Percentiles rank a stretch among this genome's conserved stretches.
These are phyloP conservation scores for Neodontobutis hainanensis DNA, from an alignment of 2,113 vertebrate species.

Conservation along the genomic window DNA sequence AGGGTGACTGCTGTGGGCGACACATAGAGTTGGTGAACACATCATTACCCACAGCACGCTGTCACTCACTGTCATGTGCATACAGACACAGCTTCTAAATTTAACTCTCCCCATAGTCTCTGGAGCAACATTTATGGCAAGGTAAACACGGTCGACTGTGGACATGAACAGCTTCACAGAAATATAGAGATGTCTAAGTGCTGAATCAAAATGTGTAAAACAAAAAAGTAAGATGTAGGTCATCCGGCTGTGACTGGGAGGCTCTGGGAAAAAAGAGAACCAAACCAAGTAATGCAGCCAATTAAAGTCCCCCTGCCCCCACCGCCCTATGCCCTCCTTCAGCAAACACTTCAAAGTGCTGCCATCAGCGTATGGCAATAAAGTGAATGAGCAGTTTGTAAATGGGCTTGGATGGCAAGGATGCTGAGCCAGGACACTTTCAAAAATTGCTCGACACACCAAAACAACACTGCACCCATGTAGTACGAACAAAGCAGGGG, in stretches of 20 bases:
- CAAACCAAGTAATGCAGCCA: slow-evolving; percentile 64
- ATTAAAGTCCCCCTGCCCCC: slow-evolving; percentile 54
- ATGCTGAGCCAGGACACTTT: slow-evolving; percentile 60
- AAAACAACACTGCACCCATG: slow-evolving; percentile 42
- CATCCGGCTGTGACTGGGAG: slow-evolving; percentile 37
- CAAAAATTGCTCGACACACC: slow-evolving; percentile 58
- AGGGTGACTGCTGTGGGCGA: slow-evolving; percentile 60
- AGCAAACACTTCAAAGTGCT: slow-evolving; percentile 69
- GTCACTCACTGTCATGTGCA: slow-evolving; percentile 65
- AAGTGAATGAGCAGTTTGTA: slow-evolving; percentile 58
- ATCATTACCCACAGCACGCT: slow-evolving; percentile 60
- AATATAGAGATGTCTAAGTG: neutral
- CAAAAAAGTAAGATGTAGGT: slow-evolving; percentile 31
- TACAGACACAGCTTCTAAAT: slow-evolving; percentile 50
- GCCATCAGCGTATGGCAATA: slow-evolving; percentile 67
- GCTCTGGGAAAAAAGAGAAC: slow-evolving; percentile 38
- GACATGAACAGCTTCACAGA: slow-evolving; percentile 1
- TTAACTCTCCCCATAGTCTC: slow-evolving; percentile 46
- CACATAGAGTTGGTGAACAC: slow-evolving; percentile 50
- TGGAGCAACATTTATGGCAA: slow-evolving; percentile 24
- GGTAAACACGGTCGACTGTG: slow-evolving; percentile 19
- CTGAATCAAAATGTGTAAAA: slow-evolving; percentile 16
- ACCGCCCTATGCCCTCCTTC: slow-evolving; percentile 12
- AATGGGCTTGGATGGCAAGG: slow-evolving; percentile 49
- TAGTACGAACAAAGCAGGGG: slow-evolving; percentile 34